These are phyloP conservation scores for Pollenia griseotomentosa DNA, from an alignment of 2,888 invertebrate genomes.

Conservation along the genomic window DNA sequence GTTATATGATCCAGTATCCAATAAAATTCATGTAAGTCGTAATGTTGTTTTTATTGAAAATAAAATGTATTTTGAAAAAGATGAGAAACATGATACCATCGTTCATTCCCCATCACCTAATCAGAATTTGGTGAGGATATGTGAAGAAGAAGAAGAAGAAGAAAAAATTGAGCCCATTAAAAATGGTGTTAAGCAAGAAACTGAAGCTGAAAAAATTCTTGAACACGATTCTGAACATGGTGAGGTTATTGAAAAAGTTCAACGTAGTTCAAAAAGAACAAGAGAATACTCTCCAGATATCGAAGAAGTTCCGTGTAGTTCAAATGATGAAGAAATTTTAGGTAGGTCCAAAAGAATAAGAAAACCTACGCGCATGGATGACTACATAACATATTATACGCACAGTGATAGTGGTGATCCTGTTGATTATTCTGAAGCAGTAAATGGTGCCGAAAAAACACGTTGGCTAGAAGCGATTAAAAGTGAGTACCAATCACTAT, in stretches of 20 bases:
- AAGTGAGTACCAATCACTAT: conserved; percentile 40
- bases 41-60: conserved; percentile 33
- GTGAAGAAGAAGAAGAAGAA: neutral
- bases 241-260: conserved; percentile 6
- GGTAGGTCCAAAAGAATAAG: conserved; percentile 37
- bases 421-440: conserved; percentile 23
- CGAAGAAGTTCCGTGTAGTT: neutral
- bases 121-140: conserved; percentile 45
- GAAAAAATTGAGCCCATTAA: conserved; percentile 26
- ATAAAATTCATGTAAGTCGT: conserved; percentile 37
- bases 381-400: conserved; percentile 35
- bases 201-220: conserved; percentile 2
- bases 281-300: neutral
- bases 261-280: neutral
- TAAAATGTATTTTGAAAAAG: conserved; percentile 20
- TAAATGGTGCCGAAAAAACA: neutral
- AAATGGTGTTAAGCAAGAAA: conserved; percentile 16
- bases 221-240: conserved; percentile 5
- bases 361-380: conserved; percentile 33
- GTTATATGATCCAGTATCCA: conserved; percentile 36
- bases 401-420: conserved; percentile 21
- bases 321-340: conserved; percentile 1
- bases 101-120: conserved; percentile 15
- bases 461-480: conserved; percentile 44
- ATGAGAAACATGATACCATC: neutral